These are phyloP conservation scores for Lontra canadensis DNA, from an alignment of 2,113 vertebrate species.

Conservation along the genomic window DNA sequence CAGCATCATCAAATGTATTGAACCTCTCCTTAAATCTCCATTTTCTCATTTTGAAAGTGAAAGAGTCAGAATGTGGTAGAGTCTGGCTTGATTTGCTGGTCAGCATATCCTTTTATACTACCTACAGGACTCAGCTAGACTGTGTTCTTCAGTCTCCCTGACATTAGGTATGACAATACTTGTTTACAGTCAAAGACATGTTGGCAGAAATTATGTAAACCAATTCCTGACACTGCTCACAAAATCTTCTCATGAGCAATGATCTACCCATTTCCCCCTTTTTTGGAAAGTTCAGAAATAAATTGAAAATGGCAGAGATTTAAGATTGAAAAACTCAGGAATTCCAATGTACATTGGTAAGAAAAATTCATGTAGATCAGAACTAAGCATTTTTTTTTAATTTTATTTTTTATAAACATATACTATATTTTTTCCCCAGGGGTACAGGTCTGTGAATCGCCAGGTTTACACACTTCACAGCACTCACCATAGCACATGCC, in stretches of 20 bases:
- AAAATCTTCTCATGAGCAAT: neutral
- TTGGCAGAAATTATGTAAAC: neutral
- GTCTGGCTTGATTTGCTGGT: neutral
- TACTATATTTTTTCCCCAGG: too few species aligned
- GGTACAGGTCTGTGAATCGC: too few species aligned
- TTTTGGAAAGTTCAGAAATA: neutral
- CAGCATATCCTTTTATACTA: neutral
- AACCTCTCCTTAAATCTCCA: neutral
- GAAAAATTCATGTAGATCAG: neutral
- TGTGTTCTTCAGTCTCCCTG: neutral
- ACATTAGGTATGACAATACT: neutral
- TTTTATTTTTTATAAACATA: too few species aligned
- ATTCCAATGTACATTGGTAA: neutral
- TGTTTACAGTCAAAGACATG: neutral
- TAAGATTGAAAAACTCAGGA: neutral
- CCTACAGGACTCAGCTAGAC: neutral
- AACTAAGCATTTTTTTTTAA: neutral
- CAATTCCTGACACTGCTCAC: neutral
- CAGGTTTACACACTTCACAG: too few species aligned
- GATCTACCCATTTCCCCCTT: neutral
- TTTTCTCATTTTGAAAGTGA: neutral
- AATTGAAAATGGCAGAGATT: neutral
- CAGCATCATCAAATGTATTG: neutral
- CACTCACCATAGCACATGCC: too few species aligned
- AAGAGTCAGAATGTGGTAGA: neutral